Evolutionary conservation across 2,797 vertebrate genomes (phyloP).

Genomic region (Paguma larvata): DNA sequence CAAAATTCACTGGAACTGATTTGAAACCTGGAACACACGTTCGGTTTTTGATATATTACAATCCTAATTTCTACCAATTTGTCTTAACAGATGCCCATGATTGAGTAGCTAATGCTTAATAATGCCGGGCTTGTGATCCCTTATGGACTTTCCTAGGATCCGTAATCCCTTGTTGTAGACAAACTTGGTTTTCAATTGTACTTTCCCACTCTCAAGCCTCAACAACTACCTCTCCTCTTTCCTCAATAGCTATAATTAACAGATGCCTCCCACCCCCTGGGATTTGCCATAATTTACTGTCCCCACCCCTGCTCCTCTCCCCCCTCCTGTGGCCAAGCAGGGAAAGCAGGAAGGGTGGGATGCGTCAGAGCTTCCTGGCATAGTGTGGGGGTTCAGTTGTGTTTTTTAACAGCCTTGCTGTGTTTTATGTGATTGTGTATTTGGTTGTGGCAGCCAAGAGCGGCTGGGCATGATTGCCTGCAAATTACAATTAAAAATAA

Average conservation of each 20-base stretch:
- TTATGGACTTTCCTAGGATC: background rate
- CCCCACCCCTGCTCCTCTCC: too few species aligned
- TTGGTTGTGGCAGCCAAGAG: conserved; percentile 70
- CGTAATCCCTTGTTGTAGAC: background rate
- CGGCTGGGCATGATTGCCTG: conserved; percentile 64
- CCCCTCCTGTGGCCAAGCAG: background rate
- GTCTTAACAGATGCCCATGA: background rate
- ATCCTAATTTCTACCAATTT: background rate
- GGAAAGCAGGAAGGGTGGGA: background rate
- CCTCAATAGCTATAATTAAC: background rate
- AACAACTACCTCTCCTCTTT: background rate
- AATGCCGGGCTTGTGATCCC: background rate
- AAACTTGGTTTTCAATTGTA: background rate
- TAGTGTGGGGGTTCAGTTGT: background rate
- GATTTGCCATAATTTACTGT: background rate
- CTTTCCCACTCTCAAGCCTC: conserved; percentile 1
- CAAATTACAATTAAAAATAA: conserved; percentile 78
- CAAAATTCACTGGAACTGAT: background rate
- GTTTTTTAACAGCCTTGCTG: conserved; percentile 48
- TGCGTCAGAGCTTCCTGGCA: background rate
- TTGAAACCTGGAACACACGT: background rate
- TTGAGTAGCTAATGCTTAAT: background rate
- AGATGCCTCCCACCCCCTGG: background rate
- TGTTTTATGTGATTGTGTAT: conserved; percentile 70
- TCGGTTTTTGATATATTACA: background rate